Evolutionary conservation across 2,113 vertebrate genomes (phyloP), one percentile per base, ranked within the genome.

Genomic region (Axis porcinus): DNA sequence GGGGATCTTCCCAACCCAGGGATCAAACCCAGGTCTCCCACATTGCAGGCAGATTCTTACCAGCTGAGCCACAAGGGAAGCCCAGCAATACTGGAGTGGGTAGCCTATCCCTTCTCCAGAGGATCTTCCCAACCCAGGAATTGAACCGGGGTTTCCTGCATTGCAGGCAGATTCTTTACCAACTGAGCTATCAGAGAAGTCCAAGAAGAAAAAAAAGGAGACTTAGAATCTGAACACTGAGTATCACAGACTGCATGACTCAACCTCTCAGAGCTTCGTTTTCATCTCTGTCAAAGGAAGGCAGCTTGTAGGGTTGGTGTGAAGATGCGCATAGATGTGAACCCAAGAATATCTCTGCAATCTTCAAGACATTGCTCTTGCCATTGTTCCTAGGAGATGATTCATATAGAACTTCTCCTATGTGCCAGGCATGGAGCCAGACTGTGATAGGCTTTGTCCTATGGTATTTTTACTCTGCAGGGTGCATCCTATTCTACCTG

Each of bases 381-480:
- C 58, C 58, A 8, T 7, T 76, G 47, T 8, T 64, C 3, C 6
- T 17, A 11, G 25, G 27, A 70, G 21, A 27, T 45, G 52, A 57
- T 25, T 23, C 33, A 14, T 3, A 16, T 3, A 82, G 43, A 67
- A 36, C 16, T 27, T 64, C 67, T 94, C 33, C 27, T 16, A 0
- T 2, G 30, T 25, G 30, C 57, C 43, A 17, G 78, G 21, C 43
- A 5, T 13, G 5, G 0, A 33, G 83, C 40, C 70, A 92, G 74
- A 45, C 43, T 2, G 0, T 7, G 5, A 13, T 21, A 9, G 2
- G 13, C 16, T 60, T 64, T n/a, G 40, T 85, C 43, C 40, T 16
- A 43, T 0, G 11, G 78, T 14, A 15, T 2, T 33, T 52, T 47
- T 6, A 6, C 12, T 4, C 1, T 0, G 40, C 33, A 40, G 13